Percentiles rank a stretch among this genome's conserved stretches.
Evolutionary conservation across 1,140 invertebrate species (phyloP).

Genomic region (Pomacea maculata): DNA sequence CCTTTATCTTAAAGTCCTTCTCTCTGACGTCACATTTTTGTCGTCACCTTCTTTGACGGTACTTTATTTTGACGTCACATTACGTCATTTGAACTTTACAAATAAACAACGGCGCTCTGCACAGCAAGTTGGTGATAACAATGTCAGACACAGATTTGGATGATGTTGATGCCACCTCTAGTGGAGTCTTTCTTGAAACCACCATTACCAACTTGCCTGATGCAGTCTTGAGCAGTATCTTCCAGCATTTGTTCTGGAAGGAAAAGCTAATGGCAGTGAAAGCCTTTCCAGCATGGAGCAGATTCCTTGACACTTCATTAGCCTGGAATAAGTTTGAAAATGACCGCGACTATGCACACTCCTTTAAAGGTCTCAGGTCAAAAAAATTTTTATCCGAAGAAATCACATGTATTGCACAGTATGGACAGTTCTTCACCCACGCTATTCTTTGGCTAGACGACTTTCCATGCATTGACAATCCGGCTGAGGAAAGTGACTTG

Average conservation of each 20-base stretch:
- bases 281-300: conserved; percentile 1
- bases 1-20: too few species aligned
- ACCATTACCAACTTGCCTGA: not conserved
- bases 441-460: conserved; percentile 12
- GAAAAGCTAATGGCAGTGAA: conserved; percentile 12
- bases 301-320: conserved; percentile 5
- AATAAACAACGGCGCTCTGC: too few species aligned
- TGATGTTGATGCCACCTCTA: not conserved
- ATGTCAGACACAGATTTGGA: not conserved
- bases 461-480: conserved; percentile 5
- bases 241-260: conserved; percentile 18
- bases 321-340: conserved; percentile 17
- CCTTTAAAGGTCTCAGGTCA: not conserved
- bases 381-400: conserved; percentile 7
- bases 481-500: conserved; percentile 11
- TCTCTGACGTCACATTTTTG: too few species aligned
- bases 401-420: conserved; percentile 13
- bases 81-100: too few species aligned
- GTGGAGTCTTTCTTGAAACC: not conserved
- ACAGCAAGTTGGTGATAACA: too few species aligned
- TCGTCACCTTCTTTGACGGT: too few species aligned
- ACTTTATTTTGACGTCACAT: too few species aligned
- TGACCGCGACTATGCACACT: conserved; percentile 13
- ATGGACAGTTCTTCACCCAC: conserved; percentile 16
- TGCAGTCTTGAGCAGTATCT: not conserved